Conservation (phyloP, 2,888 invertebrate species). For the Himalopsyche japonica region DNA sequence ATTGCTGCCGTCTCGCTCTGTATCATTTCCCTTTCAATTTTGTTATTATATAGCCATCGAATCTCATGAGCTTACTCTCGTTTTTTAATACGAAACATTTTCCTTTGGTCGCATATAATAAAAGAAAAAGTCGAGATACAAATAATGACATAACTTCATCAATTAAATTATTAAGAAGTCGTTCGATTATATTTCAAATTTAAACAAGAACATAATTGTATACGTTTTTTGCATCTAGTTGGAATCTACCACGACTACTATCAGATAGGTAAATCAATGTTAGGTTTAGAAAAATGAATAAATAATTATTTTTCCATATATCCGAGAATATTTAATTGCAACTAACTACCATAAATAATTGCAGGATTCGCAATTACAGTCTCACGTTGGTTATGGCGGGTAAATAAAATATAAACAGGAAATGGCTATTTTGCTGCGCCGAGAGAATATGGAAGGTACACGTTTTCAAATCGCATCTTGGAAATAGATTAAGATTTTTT, state of each 20-base stretch:
- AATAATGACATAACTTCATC: too few relatives aligned
- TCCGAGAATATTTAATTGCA: too few relatives aligned
- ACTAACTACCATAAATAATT: background rate
- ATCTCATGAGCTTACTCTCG: background rate
- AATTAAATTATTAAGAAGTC: too few relatives aligned
- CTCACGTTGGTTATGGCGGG: background rate
- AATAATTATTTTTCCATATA: too few relatives aligned
- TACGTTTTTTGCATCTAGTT: too few relatives aligned
- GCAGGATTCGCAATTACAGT: background rate
- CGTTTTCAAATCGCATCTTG: background rate
- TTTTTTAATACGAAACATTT: background rate
- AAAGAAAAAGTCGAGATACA: too few relatives aligned
- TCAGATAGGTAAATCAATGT: too few relatives aligned
- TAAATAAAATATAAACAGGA: background rate
- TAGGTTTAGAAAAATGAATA: too few relatives aligned
- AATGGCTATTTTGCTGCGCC: background rate
- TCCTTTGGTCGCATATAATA: background rate
- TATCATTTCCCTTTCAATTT: background rate
- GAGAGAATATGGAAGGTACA: background rate
- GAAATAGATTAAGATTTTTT: background rate
- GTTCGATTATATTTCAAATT: too few relatives aligned
- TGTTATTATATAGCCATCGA: background rate
- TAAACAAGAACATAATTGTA: too few relatives aligned
- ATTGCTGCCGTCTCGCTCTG: background rate
- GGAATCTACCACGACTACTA: too few relatives aligned